phyloP scores from a whole-genome alignment of 2,888 invertebrate species.

The Parnassius apollo region DNA sequence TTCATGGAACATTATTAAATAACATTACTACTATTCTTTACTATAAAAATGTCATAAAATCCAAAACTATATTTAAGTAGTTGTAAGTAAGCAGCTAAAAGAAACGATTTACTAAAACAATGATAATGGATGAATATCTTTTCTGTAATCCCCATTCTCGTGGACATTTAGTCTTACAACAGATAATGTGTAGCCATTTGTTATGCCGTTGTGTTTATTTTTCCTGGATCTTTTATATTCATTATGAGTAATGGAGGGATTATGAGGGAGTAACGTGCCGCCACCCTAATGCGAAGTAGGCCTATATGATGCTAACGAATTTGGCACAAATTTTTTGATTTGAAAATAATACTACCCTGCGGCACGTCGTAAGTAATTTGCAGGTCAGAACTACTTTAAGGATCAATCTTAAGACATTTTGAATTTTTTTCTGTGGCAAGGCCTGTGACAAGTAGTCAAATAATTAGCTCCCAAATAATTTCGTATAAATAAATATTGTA shows the following conservation, averaged over 20 bases:
- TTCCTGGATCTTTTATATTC: slow-evolving; percentile 26
- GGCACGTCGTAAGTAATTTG: not conserved
- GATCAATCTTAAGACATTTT: too few species aligned
- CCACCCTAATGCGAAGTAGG: slow-evolving; percentile 4
- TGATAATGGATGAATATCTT: slow-evolving; percentile 27
- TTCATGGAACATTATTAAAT: too few species aligned
- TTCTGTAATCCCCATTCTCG: slow-evolving; percentile 24
- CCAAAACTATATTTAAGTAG: too few species aligned
- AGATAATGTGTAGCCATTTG: slow-evolving; percentile 25
- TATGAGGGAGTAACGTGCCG: slow-evolving; percentile 21
- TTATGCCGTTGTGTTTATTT: slow-evolving; percentile 27
- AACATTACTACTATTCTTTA: too few species aligned
- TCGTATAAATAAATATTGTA: too few species aligned
- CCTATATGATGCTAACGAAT: not conserved
- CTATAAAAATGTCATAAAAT: too few species aligned
- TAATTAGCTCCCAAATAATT: too few species aligned
- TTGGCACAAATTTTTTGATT: not conserved
- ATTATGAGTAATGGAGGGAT: slow-evolving; percentile 26
- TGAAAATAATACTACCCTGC: too few species aligned
- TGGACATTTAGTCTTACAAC: slow-evolving; percentile 24
- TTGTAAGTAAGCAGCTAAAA: too few species aligned
- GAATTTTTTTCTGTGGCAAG: too few species aligned
- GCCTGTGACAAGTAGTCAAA: too few species aligned
- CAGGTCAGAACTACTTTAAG: not conserved
- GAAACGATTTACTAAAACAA: slow-evolving; percentile 13